Conservation (phyloP, 1,140 invertebrate genomes). For the Phortica variegata region DNA sequence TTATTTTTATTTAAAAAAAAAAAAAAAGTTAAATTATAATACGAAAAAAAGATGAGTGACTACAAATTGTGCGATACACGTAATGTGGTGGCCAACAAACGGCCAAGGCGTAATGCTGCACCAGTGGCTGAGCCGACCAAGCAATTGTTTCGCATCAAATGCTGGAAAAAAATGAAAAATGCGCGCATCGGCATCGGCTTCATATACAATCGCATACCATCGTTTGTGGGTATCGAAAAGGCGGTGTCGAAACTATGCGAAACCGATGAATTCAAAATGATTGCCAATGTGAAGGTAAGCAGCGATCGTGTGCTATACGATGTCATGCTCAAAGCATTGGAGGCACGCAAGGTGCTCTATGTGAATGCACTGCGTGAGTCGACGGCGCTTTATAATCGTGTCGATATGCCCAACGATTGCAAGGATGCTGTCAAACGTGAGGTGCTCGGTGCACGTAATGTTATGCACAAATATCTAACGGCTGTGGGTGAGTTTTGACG, state of each 20-base stretch:
- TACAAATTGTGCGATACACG: no score
- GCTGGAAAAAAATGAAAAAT: constrained; percentile 57
- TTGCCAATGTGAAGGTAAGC: constrained; percentile 65
- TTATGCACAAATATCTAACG: no score
- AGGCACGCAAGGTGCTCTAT: constrained; percentile 73
- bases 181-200: constrained; percentile 62
- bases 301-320: constrained; percentile 68
- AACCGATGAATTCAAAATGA: constrained; percentile 64
- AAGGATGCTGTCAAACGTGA: no score
- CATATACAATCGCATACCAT: constrained; percentile 66
- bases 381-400: constrained; percentile 69
- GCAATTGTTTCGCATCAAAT: constrained; percentile 47
- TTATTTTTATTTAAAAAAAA: no score
- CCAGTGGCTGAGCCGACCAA: constrained; percentile 51
- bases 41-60: no score
- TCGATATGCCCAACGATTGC: constrained; percentile 66
- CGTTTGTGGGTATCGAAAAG: constrained; percentile 64
- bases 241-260: constrained; percentile 60
- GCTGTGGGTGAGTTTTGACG: no score
- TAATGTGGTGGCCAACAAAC: no score
- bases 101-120: no score
- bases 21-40: no score
- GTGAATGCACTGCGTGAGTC: constrained; percentile 75
- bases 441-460: no score
- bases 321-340: constrained; percentile 66